Conservation (phyloP, 2,888 invertebrate species). For the Spodoptera exigua region DNA sequence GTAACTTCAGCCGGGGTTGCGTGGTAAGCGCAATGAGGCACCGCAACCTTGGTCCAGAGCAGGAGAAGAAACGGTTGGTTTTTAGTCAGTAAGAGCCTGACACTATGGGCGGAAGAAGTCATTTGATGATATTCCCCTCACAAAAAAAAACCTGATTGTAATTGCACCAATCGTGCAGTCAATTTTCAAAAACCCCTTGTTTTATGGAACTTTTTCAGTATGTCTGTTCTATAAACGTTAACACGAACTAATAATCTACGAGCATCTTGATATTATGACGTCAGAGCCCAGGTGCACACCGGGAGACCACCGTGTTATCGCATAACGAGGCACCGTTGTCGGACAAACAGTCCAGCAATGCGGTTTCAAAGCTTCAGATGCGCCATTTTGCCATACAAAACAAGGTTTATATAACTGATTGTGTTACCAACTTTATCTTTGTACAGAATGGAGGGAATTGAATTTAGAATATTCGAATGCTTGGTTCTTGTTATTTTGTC, state of each 20-base stretch:
- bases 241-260: conserved; percentile 38
- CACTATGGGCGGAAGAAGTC: too few relatives aligned
- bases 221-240: not conserved
- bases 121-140: too few relatives aligned
- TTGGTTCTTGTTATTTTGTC: too few relatives aligned
- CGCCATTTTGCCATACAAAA: conserved; percentile 5
- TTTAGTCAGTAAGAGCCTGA: too few relatives aligned
- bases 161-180: too few relatives aligned
- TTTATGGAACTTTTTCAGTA: conserved; percentile 2
- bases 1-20: too few relatives aligned
- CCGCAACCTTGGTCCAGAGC: too few relatives aligned
- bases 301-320: conserved; percentile 34
- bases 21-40: too few relatives aligned
- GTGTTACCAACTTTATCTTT: conserved; percentile 11
- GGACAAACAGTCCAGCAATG: conserved; percentile 24
- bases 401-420: conserved; percentile 6
- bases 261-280: conserved; percentile 47
- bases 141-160: too few relatives aligned
- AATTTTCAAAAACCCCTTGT: not conserved
- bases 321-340: conserved; percentile 20
- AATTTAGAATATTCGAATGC: not conserved
- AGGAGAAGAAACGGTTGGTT: too few relatives aligned
- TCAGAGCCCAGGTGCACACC: conserved; percentile 44
- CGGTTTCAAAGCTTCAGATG: conserved; percentile 13
- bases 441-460: not conserved